Evolutionary conservation across 2,797 vertebrate genomes (phyloP).

Genomic region (Catostomus latipinnis): DNA sequence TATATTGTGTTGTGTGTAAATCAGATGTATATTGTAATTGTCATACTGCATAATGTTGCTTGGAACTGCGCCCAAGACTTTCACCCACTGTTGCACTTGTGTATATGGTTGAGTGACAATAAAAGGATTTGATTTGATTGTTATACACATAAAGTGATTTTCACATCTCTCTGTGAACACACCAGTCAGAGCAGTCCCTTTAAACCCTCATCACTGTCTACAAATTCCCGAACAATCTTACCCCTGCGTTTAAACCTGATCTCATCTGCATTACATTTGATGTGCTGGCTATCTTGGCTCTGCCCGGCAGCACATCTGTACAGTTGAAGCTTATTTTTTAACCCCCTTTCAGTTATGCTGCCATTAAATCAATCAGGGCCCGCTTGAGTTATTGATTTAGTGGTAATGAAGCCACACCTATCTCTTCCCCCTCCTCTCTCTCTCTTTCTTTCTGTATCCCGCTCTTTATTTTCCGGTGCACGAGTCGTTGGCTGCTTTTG

Average conservation of each 20-base stretch:
- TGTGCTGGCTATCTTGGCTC: slow-evolving; percentile 48
- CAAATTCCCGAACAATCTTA: slow-evolving; percentile 29
- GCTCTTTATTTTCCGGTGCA: slow-evolving; percentile 52
- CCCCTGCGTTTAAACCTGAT: slow-evolving; percentile 44
- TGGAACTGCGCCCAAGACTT: too few relatives aligned
- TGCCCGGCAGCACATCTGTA: slow-evolving; percentile 43
- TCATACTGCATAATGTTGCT: too few relatives aligned
- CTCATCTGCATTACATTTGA: slow-evolving; percentile 62
- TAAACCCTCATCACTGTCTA: slow-evolving; percentile 36
- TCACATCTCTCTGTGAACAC: background rate
- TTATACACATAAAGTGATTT: background rate
- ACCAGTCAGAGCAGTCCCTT: background rate
- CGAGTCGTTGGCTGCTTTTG: slow-evolving; percentile 67
- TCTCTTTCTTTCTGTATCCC: slow-evolving; percentile 41
- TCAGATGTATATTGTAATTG: too few relatives aligned
- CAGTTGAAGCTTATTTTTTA: slow-evolving; percentile 70
- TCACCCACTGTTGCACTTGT: too few relatives aligned
- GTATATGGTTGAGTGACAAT: too few relatives aligned
- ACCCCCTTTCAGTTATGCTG: slow-evolving; percentile 70
- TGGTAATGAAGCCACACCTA: slow-evolving; percentile 66
- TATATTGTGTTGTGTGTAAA: too few relatives aligned
- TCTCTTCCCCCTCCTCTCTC: slow-evolving; percentile 9
- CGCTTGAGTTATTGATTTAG: slow-evolving; percentile 68
- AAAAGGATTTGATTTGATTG: too few relatives aligned
- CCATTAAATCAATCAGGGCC: slow-evolving; percentile 71